Evolutionary conservation across 2,888 invertebrate species (phyloP).

Genomic region (Eretmocerus hayati): DNA sequence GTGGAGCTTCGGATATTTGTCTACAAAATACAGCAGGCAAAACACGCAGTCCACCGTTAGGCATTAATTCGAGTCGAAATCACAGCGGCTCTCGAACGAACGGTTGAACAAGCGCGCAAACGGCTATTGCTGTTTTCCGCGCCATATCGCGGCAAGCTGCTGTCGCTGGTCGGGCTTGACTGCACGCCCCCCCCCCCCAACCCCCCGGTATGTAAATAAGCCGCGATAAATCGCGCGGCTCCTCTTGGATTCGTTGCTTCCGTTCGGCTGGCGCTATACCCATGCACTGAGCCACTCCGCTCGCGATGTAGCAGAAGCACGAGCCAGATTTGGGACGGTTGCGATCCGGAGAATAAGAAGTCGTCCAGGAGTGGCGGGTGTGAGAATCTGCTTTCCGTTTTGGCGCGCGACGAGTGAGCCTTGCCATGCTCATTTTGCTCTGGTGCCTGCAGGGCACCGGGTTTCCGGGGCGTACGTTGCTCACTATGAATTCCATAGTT

Average conservation of each 20-base stretch:
- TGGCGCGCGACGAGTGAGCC: slow-evolving; percentile 32
- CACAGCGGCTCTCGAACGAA: too few relatives aligned
- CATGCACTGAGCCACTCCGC: not conserved
- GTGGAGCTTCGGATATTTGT: too few relatives aligned
- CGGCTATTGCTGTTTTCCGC: too few relatives aligned
- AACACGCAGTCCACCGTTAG: too few relatives aligned
- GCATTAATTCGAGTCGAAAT: too few relatives aligned
- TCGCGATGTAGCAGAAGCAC: not conserved
- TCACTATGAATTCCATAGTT: too few relatives aligned
- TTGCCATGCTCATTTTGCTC: not conserved
- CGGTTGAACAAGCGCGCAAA: too few relatives aligned
- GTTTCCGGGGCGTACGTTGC: not conserved
- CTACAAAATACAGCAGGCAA: too few relatives aligned
- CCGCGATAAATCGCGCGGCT: slow-evolving; percentile 37
- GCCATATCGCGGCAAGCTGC: too few relatives aligned
- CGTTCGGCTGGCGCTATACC: slow-evolving; percentile 35
- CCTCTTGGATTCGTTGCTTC: slow-evolving; percentile 42
- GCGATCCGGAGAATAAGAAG: too few relatives aligned
- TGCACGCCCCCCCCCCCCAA: slow-evolving; percentile 11
- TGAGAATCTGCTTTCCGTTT: slow-evolving; percentile 29
- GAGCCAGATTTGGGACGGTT: not conserved
- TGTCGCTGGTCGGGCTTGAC: too few relatives aligned
- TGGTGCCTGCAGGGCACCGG: not conserved
- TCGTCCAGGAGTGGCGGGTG: not conserved
- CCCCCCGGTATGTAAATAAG: slow-evolving; percentile 23